Evolutionary conservation across 92 coral and sea anemone genomes (phyloP), one percentile per base, ranked within the genome.

Genomic region (Paramuricea clavata): DNA sequence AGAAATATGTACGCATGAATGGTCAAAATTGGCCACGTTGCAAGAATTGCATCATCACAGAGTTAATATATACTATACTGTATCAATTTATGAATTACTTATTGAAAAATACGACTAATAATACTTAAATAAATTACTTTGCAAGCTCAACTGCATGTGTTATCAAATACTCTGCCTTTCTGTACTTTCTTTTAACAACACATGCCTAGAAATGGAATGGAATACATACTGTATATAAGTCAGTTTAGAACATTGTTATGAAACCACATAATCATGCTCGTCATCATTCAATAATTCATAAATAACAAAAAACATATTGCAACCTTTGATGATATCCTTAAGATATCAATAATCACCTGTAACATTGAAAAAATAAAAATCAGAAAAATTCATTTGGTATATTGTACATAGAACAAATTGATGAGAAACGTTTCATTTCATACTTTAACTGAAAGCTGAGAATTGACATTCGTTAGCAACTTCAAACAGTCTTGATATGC

Each of bases 321-420:
- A 87, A 97, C 99, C 97, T 97, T 97, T 2, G 99, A 94, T 6
- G 98, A 92, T 65, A 93, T 95, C 43, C 99, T 92, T 26, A 97
- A 92, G 44, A 97, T 94, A 54, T 97, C 99, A 65, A 97, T 79
- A 15, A 97, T 94, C 39, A 92, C 93, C 99, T 97, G 86, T 2
- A 60, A 60, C 0, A 28, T 32, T 59, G 13, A 47, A 30, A 35
- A 52, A 78, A n/a, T 52, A 17, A 33, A 78, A 50, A 30, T 19
- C 0, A 39, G 75, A 33, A 65, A 17, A 9, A 69, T 12, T 69
- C 11, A 23, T 67, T 34, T 67, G 19, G 36, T 5, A 25, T 57
- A 19, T 5, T 4, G 10, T 39, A 39, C 44, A 39, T 39, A 4
- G 44, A n/a, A n/a, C 44, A 4, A 39, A 4, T 39, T 39, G 44